Conservation (phyloP, 2,797 vertebrate species). For the Molossus molossus region DNA sequence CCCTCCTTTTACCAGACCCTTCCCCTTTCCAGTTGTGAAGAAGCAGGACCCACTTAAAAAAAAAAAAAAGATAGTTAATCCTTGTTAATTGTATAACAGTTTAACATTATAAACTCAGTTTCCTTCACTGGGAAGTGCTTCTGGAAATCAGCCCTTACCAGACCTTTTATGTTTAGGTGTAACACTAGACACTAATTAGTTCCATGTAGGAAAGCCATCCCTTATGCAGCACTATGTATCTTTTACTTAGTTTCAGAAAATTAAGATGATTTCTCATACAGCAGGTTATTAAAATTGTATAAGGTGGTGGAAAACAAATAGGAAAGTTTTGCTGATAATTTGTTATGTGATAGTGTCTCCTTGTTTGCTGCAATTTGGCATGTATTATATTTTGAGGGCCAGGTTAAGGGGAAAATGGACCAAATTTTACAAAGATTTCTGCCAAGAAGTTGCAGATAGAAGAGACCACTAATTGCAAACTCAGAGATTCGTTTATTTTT, state of each 20-base stretch:
- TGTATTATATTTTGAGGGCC: not conserved
- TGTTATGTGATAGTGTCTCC: not conserved
- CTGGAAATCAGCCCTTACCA: not conserved
- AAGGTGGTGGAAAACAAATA: not conserved
- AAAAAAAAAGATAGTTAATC: not conserved
- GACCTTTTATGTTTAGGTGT: not conserved
- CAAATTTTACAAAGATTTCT: conserved; percentile 12
- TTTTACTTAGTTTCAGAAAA: conserved; percentile 49
- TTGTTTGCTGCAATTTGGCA: not conserved
- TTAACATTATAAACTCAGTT: not conserved
- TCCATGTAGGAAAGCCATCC: not conserved
- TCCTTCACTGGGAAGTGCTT: not conserved
- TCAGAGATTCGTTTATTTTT: not conserved
- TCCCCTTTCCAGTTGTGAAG: not conserved
- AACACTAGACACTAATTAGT: not conserved
- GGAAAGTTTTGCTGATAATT: conserved; percentile 13
- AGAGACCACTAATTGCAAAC: not conserved
- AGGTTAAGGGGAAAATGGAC: conserved; percentile 3
- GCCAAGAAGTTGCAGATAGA: not conserved
- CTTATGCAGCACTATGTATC: not conserved
- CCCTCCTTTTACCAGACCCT: not conserved
- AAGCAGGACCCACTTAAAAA: not conserved
- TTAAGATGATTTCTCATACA: not conserved
- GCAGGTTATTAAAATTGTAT: conserved; percentile 15
- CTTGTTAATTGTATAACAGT: not conserved